Evolutionary conservation across 2,888 invertebrate species (phyloP), one percentile per base, ranked within the genome.

Genomic region (Drosophila melanocephala): DNA sequence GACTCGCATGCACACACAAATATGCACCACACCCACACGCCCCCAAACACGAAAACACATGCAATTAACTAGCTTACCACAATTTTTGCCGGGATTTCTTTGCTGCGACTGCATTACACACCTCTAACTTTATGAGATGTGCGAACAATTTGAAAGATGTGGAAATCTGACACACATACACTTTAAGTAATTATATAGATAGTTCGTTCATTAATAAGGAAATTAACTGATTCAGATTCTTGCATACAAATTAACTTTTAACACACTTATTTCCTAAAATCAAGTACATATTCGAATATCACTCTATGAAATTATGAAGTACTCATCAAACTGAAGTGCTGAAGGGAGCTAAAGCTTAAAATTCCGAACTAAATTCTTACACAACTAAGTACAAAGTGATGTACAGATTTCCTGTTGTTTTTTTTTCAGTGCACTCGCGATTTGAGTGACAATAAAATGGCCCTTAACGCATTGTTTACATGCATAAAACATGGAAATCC

Each of bases 401-500:
- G 7, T 22, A 16, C 53, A 35, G 22, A 33, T 37, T 35, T 56
- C 5, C 6, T 26, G 22, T 9, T 14, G 33, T 35, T 14, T 22
- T 47, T 19, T 30, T 39, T 9, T 0, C n/a, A 32, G 16, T 32
- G 22, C n/a, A 22, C 9, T 14, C 14, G 6, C 16, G n/a, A 39
- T 62, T 72, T 16, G 22, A 58, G 53, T 39, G 32, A 52, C 53
- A 58, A 66, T 77, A 68, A 79, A 65, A 60, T 65, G 59, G 37
- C 69, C 66, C 63, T 81, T 79, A 77, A 53, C 73, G 62, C 55
- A 52, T 42, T 62, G 62, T 85, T 69, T 67, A 68, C 72, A 81
- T 84, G 59, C 71, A 77, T 81, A 81, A 81, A 81, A 77, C 71
- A 66, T 75, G 55, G 53, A 14, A 37, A 28, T 35, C 72, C 28